Evolutionary conservation across 2,113 vertebrate species (phyloP).

Genomic region (Reinhardtius hippoglossoides): DNA sequence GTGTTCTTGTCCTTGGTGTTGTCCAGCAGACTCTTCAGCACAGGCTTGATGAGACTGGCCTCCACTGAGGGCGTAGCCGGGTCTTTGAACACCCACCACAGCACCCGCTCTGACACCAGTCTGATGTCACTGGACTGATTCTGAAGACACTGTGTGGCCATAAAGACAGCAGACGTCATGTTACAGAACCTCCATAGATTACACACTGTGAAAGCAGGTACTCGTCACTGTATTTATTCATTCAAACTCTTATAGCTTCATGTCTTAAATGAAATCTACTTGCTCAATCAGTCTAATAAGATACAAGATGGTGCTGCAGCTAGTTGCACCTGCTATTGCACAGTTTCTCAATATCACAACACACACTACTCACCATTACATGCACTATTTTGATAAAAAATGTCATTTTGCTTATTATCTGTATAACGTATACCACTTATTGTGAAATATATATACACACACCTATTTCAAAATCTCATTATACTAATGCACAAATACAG

Average conservation of each 20-base stretch:
- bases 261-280: not conserved
- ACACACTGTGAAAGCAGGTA: not conserved
- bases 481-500: too few relatives aligned
- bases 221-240: not conserved
- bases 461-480: too few relatives aligned
- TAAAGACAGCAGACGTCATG: not conserved
- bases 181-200: not conserved
- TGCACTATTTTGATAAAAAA: too few relatives aligned
- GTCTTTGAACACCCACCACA: constrained; percentile 96
- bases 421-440: too few relatives aligned
- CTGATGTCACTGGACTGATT: constrained; percentile 97
- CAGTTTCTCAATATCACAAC: too few relatives aligned
- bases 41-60: constrained; percentile 87
- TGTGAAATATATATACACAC: too few relatives aligned
- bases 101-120: constrained; percentile 92
- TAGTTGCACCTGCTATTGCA: too few relatives aligned
- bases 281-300: too few relatives aligned
- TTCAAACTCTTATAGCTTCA: not conserved
- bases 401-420: too few relatives aligned
- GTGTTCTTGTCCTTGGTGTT: constrained; percentile 99
- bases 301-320: too few relatives aligned
- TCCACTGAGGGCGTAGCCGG: constrained; percentile 86
- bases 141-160: constrained; percentile 89
- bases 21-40: constrained; percentile 95
- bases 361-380: too few relatives aligned